Base-by-base conservation (phyloP, 2,888 invertebrate genomes). In the Ryuthela nishihirai region DNA sequence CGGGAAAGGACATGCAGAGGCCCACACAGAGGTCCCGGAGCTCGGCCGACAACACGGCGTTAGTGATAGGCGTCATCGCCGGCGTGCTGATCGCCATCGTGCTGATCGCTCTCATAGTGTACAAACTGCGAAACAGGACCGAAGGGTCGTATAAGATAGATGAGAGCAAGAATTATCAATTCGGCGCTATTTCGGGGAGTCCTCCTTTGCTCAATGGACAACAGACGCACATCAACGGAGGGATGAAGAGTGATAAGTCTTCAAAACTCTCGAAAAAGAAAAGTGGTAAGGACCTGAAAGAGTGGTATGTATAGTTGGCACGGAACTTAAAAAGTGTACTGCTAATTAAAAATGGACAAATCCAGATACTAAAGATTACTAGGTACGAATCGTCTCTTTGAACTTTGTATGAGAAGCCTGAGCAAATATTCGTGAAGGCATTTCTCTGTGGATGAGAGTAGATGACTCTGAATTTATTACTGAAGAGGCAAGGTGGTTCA, bases 21-120 rank as follows among this genome's bases (percentile, higher is more conserved):
- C 62, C 62, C 2, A 56, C 49, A 7, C 53, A 53, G 18, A 53
- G 50, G 18, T 45, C 45, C 35, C 26, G 50, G 32, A 65, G 38
- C 58, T 66, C 44, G 23, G 64, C 58, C 18, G 64, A 49, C 48
- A 67, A 52, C 43, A 64, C 54, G 26, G 61, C 62, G 12, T 43
- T 59, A 29, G 54, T 56, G 1, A 87, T 89, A 54, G 87, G 88
- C 65, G 90, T 94, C 67, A 90, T 92, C 58, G 92, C 92, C 3
- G 91, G 90, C 41, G 88, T 90, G 34, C 78, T 92, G 63, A 93
- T 95, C 71, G 89, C 89, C 29, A 87, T 93, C 65, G 60, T 61
- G 4, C 50, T 64, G 24, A 46, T 54, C 3, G 52, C 59, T 6
- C 64, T 54, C 18, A 45, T 65, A 3, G 66, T 65, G 2, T 69